Conservation (phyloP, 2,797 vertebrate genomes). For the Myiothlypis chrysogaster region DNA sequence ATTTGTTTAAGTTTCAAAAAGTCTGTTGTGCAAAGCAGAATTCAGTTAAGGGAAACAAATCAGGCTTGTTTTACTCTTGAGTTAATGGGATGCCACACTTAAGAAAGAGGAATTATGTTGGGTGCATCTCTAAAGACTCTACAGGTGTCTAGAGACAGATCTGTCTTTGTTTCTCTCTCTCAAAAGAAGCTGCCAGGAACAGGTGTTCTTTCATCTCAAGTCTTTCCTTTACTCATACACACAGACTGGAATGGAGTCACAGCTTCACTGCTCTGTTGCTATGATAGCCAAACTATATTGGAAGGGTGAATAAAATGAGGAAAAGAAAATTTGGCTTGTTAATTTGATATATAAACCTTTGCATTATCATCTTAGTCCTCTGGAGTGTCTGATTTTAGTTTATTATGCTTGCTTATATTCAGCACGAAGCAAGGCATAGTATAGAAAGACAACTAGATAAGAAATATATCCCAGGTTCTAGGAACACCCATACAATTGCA, state of each 20-base stretch:
- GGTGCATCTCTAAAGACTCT: not conserved
- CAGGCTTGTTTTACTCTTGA: not conserved
- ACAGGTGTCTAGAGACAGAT: not conserved
- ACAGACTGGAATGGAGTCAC: not conserved
- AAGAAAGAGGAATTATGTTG: not conserved
- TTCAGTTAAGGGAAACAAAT: not conserved
- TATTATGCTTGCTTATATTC: not conserved
- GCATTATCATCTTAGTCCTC: not conserved
- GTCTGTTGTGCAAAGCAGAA: not conserved
- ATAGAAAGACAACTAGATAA: not conserved
- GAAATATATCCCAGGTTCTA: not conserved
- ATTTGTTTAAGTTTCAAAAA: not conserved
- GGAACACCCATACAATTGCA: not conserved
- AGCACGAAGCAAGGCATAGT: not conserved
- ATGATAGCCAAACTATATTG: not conserved
- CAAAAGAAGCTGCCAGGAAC: not conserved
- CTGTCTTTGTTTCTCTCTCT: not conserved
- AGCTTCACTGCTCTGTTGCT: not conserved
- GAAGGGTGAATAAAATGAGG: not conserved
- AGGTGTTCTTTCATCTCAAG: not conserved
- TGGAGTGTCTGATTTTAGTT: not conserved
- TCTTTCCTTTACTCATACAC: not conserved
- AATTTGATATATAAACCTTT: not conserved
- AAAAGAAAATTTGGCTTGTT: not conserved
- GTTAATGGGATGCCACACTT: rapidly evolving